These are phyloP conservation scores for Phataginus tetradactyla DNA, from an alignment of 2,797 vertebrate genomes.

Conservation along the genomic window DNA sequence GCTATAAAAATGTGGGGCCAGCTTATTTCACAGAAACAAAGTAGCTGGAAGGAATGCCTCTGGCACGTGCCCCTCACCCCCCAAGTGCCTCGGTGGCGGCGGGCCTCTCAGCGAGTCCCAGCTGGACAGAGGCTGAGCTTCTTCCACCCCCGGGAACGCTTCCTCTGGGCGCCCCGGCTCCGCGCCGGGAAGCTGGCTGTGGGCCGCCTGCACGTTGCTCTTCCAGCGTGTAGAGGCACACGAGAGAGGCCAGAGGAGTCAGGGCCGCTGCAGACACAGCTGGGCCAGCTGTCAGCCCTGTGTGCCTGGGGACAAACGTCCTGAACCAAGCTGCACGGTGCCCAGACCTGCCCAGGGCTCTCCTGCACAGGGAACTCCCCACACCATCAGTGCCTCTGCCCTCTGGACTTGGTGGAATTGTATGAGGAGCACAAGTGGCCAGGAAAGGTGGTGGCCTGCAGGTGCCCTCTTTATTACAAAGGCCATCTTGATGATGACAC, in stretches of 20 bases:
- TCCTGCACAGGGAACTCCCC: not conserved
- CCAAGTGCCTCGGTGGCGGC: too few relatives aligned
- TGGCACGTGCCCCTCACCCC: too few relatives aligned
- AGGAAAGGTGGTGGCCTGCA: not conserved
- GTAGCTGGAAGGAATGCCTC: not conserved
- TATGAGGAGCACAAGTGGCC: not conserved
- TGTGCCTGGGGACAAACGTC: fast-evolving
- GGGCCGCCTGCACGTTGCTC: fast-evolving
- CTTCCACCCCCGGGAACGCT: not conserved
- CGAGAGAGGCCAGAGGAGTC: not conserved
- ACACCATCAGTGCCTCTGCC: fast-evolving
- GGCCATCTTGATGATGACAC: not conserved
- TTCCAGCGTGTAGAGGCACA: not conserved
- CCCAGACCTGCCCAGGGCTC: not conserved
- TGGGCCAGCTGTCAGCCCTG: fast-evolving
- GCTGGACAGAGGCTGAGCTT: too few relatives aligned
- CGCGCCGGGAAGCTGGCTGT: too few relatives aligned
- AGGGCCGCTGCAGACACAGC: fast-evolving
- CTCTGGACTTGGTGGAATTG: not conserved
- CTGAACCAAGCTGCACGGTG: fast-evolving
- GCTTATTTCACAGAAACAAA: not conserved
- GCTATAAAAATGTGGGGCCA: not conserved
- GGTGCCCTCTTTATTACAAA: not conserved
- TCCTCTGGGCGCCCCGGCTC: not conserved
- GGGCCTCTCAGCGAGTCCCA: too few relatives aligned